Evolutionary conservation across 2,113 vertebrate genomes (phyloP), one percentile per base, ranked within the genome.

Genomic region (Diphyllodes magnificus): DNA sequence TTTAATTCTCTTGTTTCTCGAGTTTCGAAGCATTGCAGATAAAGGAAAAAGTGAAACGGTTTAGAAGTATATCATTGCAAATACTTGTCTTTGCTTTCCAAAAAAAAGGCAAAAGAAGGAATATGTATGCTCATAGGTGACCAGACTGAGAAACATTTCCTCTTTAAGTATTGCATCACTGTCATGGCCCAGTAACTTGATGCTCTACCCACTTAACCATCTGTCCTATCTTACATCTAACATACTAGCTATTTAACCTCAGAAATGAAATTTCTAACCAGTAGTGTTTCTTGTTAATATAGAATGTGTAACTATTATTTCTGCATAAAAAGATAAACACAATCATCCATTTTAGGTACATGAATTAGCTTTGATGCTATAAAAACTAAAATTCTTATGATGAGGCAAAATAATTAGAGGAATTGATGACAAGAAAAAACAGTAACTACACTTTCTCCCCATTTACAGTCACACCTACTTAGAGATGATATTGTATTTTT

Each of bases 401-500:
- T 69, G 51, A 92, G 93, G 68, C 53, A 97, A 97, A 97, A 96
- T 79, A 96, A 94, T 94, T 90, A 93, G 42, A 90, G 47, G 45
- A 92, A 91, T 18, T 86, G 90, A 92, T 82, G 57, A 83, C 89
- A 86, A 94, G 65, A 95, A 59, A 82, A 56, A 91, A 84, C 45
- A 87, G 88, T 94, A 96, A 90, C 82, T 94, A 83, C 44, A 90
- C 25, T 72, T 90, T 78, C 24, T 92, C 82, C 33, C 72, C 69
- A 94, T 95, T 96, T 94, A 72, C 50, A 90, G 95, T 97, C 97
- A 98, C 93, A 98, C 96, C 97, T 98, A 96, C 96, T 97, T 97
- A 96, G 97, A 97, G 91, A 97, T 95, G 91, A 97, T 97, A 97
- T 96, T 96, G 95, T 76, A 95, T 96, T 95, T 97, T 98, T 97